Conservation (phyloP, 2,113 vertebrate genomes). For the Drymodes brunneopygia region DNA sequence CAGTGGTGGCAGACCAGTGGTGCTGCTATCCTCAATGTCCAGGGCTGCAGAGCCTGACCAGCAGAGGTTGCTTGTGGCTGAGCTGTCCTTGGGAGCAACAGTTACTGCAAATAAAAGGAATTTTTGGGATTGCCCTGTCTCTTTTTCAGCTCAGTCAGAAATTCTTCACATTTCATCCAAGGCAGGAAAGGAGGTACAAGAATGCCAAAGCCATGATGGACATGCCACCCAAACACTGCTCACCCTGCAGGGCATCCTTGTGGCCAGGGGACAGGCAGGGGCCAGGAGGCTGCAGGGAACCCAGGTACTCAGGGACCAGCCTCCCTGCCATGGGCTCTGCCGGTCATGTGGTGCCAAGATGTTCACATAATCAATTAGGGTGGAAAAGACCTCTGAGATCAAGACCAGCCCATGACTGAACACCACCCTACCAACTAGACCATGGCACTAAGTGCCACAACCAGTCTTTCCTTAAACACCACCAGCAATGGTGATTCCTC, state of each 20-base stretch:
- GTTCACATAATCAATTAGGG: too few relatives aligned
- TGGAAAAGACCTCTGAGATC: neutral
- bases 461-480: neutral
- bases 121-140: neutral
- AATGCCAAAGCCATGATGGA: neutral
- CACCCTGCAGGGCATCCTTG: neutral
- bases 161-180: neutral
- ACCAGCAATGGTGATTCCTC: neutral
- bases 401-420: neutral
- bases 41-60: neutral
- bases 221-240: neutral
- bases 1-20: rapidly evolving
- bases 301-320: neutral
- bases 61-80: neutral
- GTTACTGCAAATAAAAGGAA: rapidly evolving
- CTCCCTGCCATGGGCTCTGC: rapidly evolving
- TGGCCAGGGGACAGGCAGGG: neutral
- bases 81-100: neutral
- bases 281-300: neutral
- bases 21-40: too few relatives aligned
- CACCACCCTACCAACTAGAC: neutral
- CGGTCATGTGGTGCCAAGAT: rapidly evolving
- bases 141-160: neutral
- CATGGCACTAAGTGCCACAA: neutral
- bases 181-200: rapidly evolving